A percentile compares a stretch with the other conserved stretches of the same genome.
phyloP scores from a whole-genome alignment of 2,113 vertebrate species.

The Nycticryphes semicollaris region DNA sequence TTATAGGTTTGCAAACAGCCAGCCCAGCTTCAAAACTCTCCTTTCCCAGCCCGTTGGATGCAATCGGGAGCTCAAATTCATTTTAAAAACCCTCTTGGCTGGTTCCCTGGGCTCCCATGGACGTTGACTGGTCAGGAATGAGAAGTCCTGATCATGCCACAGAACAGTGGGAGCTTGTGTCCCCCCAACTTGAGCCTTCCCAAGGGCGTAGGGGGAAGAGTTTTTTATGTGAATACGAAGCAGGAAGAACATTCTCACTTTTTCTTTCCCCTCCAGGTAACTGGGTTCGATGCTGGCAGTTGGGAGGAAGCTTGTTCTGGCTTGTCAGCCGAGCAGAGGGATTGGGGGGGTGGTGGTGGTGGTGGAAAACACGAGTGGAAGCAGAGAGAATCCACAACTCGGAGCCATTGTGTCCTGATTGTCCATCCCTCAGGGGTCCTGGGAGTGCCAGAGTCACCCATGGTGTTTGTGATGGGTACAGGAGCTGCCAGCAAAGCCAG shows the following conservation, averaged over 20 bases:
- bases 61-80: not conserved
- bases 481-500: not conserved
- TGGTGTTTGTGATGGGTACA: not conserved
- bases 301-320: slow-evolving; percentile 14
- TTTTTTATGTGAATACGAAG: not conserved
- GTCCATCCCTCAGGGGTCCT: not conserved
- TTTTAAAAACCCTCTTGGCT: not conserved
- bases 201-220: not conserved
- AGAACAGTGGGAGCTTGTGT: not conserved
- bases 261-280: not conserved
- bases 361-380: not conserved
- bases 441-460: not conserved
- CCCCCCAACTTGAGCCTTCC: rapidly evolving
- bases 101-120: not conserved
- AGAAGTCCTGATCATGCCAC: not conserved
- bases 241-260: not conserved
- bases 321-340: not conserved
- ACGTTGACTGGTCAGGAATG: not conserved
- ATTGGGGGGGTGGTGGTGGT: not conserved
- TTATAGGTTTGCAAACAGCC: not conserved
- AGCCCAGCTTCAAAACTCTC: not conserved
- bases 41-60: not conserved
- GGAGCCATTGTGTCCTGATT: not conserved
- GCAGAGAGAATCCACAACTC: not conserved
- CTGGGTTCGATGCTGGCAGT: not conserved